A percentile compares a stretch with the other conserved stretches of the same genome.
These are phyloP conservation scores for Falcunculus frontatus DNA, from an alignment of 2,113 vertebrate genomes.

Conservation along the genomic window DNA sequence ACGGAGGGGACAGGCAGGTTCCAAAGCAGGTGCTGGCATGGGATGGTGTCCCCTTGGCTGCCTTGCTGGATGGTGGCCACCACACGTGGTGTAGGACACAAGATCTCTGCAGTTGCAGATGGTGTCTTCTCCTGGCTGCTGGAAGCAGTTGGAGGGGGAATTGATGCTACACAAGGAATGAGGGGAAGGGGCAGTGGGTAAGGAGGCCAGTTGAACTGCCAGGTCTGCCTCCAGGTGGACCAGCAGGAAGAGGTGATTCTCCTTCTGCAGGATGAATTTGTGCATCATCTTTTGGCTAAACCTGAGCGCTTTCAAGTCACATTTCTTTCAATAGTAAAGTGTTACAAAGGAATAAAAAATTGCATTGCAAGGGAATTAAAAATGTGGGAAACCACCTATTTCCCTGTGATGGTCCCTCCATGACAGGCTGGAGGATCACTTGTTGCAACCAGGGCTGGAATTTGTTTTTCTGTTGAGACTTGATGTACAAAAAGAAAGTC, in stretches of 20 bases:
- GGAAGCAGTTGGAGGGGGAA: not conserved
- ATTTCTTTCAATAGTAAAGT: not conserved
- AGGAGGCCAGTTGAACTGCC: not conserved
- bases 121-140: not conserved
- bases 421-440: not conserved
- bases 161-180: not conserved
- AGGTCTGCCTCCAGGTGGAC: not conserved
- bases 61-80: not conserved
- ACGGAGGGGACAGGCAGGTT: not conserved
- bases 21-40: not conserved
- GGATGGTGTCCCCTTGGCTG: not conserved
- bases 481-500: not conserved
- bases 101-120: not conserved
- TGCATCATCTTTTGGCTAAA: not conserved
- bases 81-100: not conserved
- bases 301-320: not conserved
- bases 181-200: not conserved
- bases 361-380: not conserved
- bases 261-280: not conserved
- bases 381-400: not conserved
- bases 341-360: not conserved
- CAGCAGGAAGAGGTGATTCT: not conserved
- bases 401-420: not conserved
- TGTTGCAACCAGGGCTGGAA: not conserved
- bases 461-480: not conserved